These are phyloP conservation scores for Umimayanthus kanabou DNA, from an alignment of 92 coral and sea anemone species.

Conservation along the genomic window DNA sequence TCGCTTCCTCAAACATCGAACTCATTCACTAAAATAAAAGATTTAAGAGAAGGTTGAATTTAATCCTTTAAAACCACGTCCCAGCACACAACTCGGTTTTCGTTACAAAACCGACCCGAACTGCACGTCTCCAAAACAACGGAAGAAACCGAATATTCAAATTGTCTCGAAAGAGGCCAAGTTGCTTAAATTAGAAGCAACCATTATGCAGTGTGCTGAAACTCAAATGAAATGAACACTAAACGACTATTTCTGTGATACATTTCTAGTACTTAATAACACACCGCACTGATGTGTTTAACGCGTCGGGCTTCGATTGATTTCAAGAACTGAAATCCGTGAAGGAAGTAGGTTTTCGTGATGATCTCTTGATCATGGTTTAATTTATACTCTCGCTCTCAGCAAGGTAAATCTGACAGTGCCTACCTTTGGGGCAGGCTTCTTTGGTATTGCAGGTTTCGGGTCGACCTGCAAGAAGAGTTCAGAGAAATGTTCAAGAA, in stretches of 20 bases:
- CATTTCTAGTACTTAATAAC: not conserved
- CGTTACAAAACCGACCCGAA: constrained; percentile 7
- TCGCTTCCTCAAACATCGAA: constrained; percentile 11
- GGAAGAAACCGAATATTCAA: constrained; percentile 38
- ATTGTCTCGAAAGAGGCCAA: constrained; percentile 43
- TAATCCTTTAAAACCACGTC: not conserved
- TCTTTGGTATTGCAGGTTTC: constrained; percentile 91
- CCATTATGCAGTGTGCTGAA: constrained; percentile 34
- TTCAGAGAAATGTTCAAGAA: constrained; percentile 44
- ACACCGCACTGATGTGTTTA: constrained; percentile 9
- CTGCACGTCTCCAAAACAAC: constrained; percentile 29
- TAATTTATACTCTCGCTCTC: constrained; percentile 50
- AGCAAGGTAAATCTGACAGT: constrained; percentile 27
- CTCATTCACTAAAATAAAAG: not conserved
- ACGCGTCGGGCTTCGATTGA: constrained; percentile 7
- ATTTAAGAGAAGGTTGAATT: not conserved
- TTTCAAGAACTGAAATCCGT: constrained; percentile 8
- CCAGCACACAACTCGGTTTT: not conserved
- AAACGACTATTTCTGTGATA: not conserved
- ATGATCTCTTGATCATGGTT: constrained; percentile 35
- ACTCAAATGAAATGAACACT: constrained; percentile 32
- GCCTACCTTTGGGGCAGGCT: constrained; percentile 98
- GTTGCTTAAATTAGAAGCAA: constrained; percentile 34
- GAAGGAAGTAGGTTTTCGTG: constrained; percentile 29
- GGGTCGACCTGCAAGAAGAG: constrained; percentile 90